phyloP scores from a whole-genome alignment of 2,888 invertebrate genomes.

The Orchesella flavescens region DNA sequence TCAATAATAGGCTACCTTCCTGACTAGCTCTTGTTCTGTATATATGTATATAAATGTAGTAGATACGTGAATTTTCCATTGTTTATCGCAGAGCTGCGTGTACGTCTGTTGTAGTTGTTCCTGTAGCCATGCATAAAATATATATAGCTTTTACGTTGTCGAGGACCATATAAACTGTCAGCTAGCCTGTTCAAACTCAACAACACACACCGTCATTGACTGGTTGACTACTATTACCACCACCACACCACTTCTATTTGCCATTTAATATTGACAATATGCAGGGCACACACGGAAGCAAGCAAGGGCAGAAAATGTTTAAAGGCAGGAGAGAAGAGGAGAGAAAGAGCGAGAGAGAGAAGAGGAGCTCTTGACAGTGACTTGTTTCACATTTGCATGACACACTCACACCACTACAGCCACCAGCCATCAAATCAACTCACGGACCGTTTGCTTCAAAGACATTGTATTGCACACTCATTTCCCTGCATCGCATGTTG shows the following conservation, averaged over 20 bases:
- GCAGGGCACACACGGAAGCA: conserved; percentile 17
- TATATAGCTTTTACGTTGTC: background rate
- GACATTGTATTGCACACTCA: conserved; percentile 39
- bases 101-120: too few relatives aligned
- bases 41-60: too few relatives aligned
- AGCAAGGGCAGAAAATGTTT: conserved; percentile 5
- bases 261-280: conserved; percentile 48
- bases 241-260: conserved; percentile 14
- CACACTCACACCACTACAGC: conserved; percentile 57
- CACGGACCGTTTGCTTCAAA: conserved; percentile 54
- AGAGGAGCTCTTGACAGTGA: conserved; percentile 45
- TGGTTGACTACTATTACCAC: conserved; percentile 7
- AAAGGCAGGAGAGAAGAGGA: background rate
- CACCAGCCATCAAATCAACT: conserved; percentile 59
- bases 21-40: background rate
- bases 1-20: conserved; percentile 48
- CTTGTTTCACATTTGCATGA: conserved; percentile 62
- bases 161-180: conserved; percentile 44
- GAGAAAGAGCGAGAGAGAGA: conserved; percentile 3
- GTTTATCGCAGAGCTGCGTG: too few relatives aligned
- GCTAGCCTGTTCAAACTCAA: conserved; percentile 34
- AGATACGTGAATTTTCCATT: too few relatives aligned
- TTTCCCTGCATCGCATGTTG: conserved; percentile 9
- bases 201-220: conserved; percentile 40
- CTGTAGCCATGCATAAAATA: too few relatives aligned